A percentile compares a stretch with the other conserved stretches of the same genome.
Evolutionary conservation across 2,888 invertebrate species (phyloP).

Genomic region (Amiota mariae): DNA sequence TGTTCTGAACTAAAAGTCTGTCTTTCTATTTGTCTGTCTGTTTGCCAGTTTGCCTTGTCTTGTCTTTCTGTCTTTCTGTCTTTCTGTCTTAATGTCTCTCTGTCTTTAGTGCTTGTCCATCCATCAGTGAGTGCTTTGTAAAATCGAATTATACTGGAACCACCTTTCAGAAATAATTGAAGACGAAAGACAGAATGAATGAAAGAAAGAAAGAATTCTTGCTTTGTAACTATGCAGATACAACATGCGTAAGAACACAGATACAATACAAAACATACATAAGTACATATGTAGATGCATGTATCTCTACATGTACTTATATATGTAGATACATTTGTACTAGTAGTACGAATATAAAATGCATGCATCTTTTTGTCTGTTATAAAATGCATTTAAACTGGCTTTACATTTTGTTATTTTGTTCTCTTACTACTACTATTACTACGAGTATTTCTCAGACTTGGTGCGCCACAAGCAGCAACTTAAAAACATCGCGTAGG

Average conservation of each 20-base stretch:
- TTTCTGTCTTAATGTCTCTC: constrained; percentile 28
- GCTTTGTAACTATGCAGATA: constrained; percentile 8
- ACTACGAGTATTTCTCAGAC: too few species aligned
- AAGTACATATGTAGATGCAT: constrained; percentile 15
- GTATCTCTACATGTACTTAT: neutral
- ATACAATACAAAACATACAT: constrained; percentile 8
- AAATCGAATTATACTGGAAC: constrained; percentile 7
- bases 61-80: constrained; percentile 32
- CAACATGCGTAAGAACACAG: neutral
- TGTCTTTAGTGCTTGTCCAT: constrained; percentile 6
- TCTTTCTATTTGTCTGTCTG: constrained; percentile 41
- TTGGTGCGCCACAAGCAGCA: too few species aligned
- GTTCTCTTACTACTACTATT: too few species aligned
- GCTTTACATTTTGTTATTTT: too few species aligned
- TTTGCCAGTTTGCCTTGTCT: constrained; percentile 38
- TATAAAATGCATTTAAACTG: too few species aligned
- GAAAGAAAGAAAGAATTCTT: neutral
- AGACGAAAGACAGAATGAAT: neutral
- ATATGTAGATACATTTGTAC: too few species aligned
- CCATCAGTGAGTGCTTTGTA: neutral
- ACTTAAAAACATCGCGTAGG: too few species aligned
- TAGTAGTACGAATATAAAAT: too few species aligned
- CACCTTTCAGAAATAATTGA: constrained; percentile 10
- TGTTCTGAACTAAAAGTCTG: constrained; percentile 24
- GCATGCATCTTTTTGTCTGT: too few species aligned